Evolutionary conservation across 2,888 invertebrate species (phyloP), one percentile per base, ranked within the genome.

Genomic region (Byasa hedistus): DNA sequence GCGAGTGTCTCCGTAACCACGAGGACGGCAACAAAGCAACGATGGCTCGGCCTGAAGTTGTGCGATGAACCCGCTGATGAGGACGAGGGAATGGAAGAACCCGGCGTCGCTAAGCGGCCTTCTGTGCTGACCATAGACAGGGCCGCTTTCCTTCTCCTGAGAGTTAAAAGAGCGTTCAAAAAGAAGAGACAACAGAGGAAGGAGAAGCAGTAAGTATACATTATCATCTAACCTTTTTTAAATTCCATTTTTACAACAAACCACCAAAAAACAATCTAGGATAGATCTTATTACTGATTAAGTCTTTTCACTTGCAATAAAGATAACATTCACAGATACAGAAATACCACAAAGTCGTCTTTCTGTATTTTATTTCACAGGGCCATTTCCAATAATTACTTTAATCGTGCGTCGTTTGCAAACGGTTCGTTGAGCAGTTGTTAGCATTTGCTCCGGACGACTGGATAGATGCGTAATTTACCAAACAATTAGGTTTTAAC

Each of bases 111-210:
- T 78, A 92, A 92, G 84, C 93, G 94, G 84, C 93, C 93, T 77
- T 94, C 94, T 75, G 93, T 95, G 70, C 91, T 97, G 74, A 96
- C 97, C 76, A 96, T 98, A 83, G 97, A 97, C 92, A 94, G 97
- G 72, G 97, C 97, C 61, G 97, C 97, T 64, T 97, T 98, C 85
- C 92, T 98, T 51, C 93, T 98, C 74, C 92, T 98, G 74, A 93
- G 97, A 74, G 97, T 98, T 68, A 97, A 97, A 82, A 95, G 96
- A 79, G 97, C 97, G 54, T 97, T 98, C 88, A 96, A 96, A 89
- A 97, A 96, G 92, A 97, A 97, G 91, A 94, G 96, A 74, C 95
- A 96, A 82, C 96, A 96, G 84, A 93, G 96, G 75, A 97, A 96
- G 82, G 97, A 97, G 70, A 96, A 95, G 92, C 95, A 94, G 97